These are phyloP conservation scores for Leptinotarsa rubiginosa DNA, from an alignment of 2,888 invertebrate genomes.

Conservation along the genomic window DNA sequence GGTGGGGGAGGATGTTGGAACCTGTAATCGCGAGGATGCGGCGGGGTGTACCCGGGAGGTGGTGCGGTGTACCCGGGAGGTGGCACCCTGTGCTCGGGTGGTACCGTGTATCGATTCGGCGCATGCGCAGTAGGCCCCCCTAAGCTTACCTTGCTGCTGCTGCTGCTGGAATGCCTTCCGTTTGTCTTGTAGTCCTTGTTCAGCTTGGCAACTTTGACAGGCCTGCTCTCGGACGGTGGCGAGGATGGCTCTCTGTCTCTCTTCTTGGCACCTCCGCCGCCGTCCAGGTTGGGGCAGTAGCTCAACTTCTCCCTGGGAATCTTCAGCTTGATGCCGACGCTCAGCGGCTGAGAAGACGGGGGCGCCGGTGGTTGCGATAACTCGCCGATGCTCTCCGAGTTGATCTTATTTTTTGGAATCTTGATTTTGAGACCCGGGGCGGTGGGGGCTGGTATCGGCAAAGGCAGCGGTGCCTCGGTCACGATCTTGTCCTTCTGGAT, in stretches of 20 bases:
- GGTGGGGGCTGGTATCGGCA: slow-evolving; percentile 34
- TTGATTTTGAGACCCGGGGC: slow-evolving; percentile 78
- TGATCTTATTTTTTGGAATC: slow-evolving; percentile 81
- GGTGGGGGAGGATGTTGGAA: slow-evolving; percentile 43
- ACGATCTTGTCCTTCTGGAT: slow-evolving; percentile 56
- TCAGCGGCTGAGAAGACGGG: slow-evolving; percentile 43
- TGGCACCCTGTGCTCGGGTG: slow-evolving; percentile 16
- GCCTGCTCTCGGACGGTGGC: slow-evolving; percentile 58
- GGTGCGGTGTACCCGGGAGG: slow-evolving; percentile 26
- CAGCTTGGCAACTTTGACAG: slow-evolving; percentile 56
- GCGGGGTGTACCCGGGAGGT: slow-evolving; percentile 15
- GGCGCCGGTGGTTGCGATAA: slow-evolving; percentile 39
- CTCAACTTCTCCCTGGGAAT: slow-evolving; percentile 76
- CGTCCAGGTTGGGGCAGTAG: slow-evolving; percentile 25
- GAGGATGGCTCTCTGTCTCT: slow-evolving; percentile 54
- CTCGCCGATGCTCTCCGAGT: slow-evolving; percentile 67
- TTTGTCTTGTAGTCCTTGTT: slow-evolving; percentile 61
- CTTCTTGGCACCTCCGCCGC: slow-evolving; percentile 39
- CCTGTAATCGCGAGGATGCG: slow-evolving; percentile 35
- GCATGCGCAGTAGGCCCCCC: slow-evolving; percentile 27
- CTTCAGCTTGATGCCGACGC: slow-evolving; percentile 76
- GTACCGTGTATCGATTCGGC: slow-evolving; percentile 7
- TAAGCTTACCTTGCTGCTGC: slow-evolving; percentile 61
- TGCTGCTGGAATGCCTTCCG: slow-evolving; percentile 59
- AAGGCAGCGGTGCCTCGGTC: slow-evolving; percentile 44